Conservation (phyloP, 1,140 invertebrate genomes). For the Drosophila pallidifrons region DNA sequence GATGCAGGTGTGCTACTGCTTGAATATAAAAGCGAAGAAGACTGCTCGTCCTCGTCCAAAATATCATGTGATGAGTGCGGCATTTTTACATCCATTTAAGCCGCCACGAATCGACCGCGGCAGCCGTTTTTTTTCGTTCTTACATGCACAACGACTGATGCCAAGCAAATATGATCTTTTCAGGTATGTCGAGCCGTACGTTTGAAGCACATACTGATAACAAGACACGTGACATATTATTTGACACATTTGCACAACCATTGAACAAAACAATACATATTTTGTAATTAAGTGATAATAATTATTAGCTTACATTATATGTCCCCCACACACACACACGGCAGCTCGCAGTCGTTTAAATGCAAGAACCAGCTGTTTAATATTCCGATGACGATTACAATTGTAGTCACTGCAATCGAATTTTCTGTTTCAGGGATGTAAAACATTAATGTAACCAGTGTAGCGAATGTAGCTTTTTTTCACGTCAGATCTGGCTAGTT, state of each 20-base stretch:
- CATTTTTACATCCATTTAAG: constrained; percentile 18
- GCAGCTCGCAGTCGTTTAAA: too few species aligned
- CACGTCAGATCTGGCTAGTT: too few species aligned
- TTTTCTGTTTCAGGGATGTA: too few species aligned
- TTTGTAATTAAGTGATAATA: neutral
- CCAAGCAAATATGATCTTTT: neutral
- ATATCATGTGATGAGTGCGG: constrained; percentile 8
- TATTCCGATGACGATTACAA: too few species aligned
- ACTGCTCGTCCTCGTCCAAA: constrained; percentile 49
- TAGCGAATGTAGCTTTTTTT: too few species aligned
- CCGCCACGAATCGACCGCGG: constrained; percentile 8
- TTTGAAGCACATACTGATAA: neutral
- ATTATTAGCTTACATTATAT: neutral
- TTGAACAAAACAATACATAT: neutral
- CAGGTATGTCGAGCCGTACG: neutral
- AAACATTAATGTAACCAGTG: too few species aligned
- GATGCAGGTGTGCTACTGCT: constrained; percentile 20
- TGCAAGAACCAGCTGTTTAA: too few species aligned
- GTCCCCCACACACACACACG: too few species aligned
- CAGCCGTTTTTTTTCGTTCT: neutral
- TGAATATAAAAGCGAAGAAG: constrained; percentile 32
- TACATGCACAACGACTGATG: constrained; percentile 7
- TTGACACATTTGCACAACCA: neutral
- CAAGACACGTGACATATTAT: neutral
- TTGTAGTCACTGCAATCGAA: too few species aligned